These are phyloP conservation scores for Ceryle rudis DNA, from an alignment of 2,797 vertebrate species.

Conservation along the genomic window DNA sequence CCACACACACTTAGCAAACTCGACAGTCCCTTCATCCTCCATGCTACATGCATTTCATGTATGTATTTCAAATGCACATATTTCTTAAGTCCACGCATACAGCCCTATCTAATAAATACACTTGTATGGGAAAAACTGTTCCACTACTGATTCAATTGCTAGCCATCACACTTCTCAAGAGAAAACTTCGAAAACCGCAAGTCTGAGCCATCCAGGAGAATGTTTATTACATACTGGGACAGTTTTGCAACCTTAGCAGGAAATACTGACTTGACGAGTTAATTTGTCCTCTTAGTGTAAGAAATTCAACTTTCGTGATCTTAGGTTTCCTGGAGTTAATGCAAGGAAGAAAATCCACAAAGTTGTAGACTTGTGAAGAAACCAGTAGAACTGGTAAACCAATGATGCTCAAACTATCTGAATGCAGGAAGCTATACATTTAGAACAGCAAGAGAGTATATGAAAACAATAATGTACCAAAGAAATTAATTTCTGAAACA, in stretches of 20 bases:
- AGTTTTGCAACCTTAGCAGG: not conserved
- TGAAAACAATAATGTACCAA: not conserved
- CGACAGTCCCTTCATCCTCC: not conserved
- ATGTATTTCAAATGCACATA: not conserved
- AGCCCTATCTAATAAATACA: not conserved
- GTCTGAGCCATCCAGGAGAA: not conserved
- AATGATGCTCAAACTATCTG: not conserved
- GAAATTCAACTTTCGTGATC: not conserved
- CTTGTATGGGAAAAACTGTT: not conserved
- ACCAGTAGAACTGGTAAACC: not conserved
- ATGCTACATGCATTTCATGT: not conserved
- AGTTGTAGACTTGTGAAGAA: not conserved
- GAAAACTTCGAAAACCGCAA: not conserved
- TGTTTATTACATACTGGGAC: not conserved
- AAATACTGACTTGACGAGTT: not conserved
- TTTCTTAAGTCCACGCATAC: not conserved
- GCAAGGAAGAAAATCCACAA: not conserved
- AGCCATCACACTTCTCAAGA: not conserved
- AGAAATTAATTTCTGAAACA: constrained; percentile 12
- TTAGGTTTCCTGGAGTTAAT: not conserved
- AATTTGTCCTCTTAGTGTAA: not conserved
- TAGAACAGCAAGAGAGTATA: not conserved
- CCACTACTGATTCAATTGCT: not conserved
- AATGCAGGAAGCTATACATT: not conserved
- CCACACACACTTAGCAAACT: not conserved